Base-by-base conservation (phyloP, 2,797 vertebrate species). In the Syncerus caffer region DNA sequence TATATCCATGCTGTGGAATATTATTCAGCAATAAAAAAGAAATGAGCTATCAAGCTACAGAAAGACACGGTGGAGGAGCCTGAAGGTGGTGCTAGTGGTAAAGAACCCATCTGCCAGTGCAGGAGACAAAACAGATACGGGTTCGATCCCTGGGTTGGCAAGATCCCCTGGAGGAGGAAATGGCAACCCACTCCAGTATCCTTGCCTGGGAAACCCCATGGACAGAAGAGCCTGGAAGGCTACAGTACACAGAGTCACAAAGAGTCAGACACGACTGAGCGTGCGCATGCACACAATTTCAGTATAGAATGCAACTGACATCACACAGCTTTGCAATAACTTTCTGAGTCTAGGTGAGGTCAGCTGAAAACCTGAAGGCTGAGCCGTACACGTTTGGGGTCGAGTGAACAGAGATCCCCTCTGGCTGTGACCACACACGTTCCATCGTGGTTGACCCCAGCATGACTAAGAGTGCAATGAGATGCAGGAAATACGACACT, bases 271-370 rank as follows among this genome's bases (percentile, higher is more conserved):
- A 74, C 6, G 3, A 42, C 34, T 42, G 71, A 14, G 67, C 0
- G 0, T 14, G 21, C 0, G 3, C 1, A 0, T 42, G 71, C 1
- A 74, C 51, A 29, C n/a, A 27, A 0, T 71, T 2, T 74, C 51
- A 25, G 25, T 31, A 14, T n/a, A 53, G 87, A 58, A 50, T 14
- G 11, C 55, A 78, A 11, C 0, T 25, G n/a, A 60, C 5, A 7
- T 4, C 60, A 21, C 31, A 42, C 10, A 4, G 25, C 25, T 34
- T 1, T 12, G 25, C 16, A 9, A 5, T 58, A 3, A 23, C 31
- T 58, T 38, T 29, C 79, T 64, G 21, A 12, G 27, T 53, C 38
- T 23, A 55, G 27, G 55, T 6, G 10, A 57, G 9, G 21, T 4
- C 16, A 4, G 9, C 53, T 3, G 9, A 3, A 23, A 0, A 11